These are phyloP conservation scores for Vanessa atalanta DNA, from an alignment of 1,140 invertebrate species.

Conservation along the genomic window DNA sequence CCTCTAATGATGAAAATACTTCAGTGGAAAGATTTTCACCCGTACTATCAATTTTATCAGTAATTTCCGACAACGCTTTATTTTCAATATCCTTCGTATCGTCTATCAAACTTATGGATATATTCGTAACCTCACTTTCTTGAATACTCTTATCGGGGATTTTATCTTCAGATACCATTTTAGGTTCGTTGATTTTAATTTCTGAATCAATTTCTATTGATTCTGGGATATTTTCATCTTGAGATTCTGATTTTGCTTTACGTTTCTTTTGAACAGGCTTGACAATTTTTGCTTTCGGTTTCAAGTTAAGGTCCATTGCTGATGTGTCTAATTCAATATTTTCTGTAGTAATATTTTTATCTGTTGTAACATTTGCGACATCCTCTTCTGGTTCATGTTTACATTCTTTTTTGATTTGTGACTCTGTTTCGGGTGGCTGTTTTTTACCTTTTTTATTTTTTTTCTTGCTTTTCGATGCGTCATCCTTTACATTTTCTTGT, in stretches of 20 bases:
- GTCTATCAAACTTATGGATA: background rate
- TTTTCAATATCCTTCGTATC: background rate
- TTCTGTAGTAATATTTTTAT: conserved; percentile 8
- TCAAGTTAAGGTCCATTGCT: conserved; percentile 42
- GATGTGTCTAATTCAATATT: conserved; percentile 9
- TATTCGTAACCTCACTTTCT: background rate
- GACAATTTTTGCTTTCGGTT: conserved; percentile 61
- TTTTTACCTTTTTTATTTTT: conserved; percentile 42
- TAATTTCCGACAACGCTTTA: background rate
- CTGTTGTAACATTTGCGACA: background rate
- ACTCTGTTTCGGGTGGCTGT: background rate
- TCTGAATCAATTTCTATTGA: conserved; percentile 3
- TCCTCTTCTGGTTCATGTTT: conserved; percentile 19
- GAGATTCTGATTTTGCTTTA: conserved; percentile 45
- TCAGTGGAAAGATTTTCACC: background rate
- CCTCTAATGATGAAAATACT: background rate
- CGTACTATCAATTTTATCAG: background rate
- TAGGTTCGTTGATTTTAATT: background rate
- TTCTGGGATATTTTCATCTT: background rate
- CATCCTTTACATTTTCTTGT: conserved; percentile 9
- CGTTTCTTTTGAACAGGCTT: conserved; percentile 67
- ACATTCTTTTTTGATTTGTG: conserved; percentile 5
- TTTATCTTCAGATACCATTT: background rate
- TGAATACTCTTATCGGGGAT: background rate
- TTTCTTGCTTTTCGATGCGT: conserved; percentile 31